Evolutionary conservation across 2,797 vertebrate genomes (phyloP).

Genomic region (Sebastes aleutianus): DNA sequence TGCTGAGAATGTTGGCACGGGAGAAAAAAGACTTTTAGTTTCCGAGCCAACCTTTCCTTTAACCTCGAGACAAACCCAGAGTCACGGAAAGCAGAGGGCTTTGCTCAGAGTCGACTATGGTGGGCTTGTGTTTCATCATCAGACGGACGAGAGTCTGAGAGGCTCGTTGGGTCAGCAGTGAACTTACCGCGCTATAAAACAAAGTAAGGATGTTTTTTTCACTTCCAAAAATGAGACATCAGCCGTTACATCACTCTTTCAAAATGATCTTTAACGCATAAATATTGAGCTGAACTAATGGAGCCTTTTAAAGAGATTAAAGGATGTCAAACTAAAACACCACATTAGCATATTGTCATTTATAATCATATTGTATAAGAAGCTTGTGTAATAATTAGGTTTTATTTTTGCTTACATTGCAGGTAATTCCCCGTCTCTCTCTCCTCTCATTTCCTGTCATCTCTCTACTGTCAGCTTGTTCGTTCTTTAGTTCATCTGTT

Average conservation of each 20-base stretch:
- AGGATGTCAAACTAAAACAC: neutral
- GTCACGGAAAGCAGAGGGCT: slow-evolving; percentile 39
- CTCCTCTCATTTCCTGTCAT: neutral
- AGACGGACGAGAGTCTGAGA: slow-evolving; percentile 15
- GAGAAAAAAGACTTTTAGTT: slow-evolving; percentile 8
- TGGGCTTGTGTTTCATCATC: slow-evolving; percentile 51
- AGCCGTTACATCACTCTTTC: slow-evolving; percentile 20
- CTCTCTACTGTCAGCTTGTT: neutral
- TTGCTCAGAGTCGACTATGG: slow-evolving; percentile 22
- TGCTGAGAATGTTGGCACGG: slow-evolving; percentile 35
- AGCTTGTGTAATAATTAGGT: neutral
- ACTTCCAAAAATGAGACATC: slow-evolving; percentile 3
- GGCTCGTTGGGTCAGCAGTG: slow-evolving; percentile 21
- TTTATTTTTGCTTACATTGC: neutral
- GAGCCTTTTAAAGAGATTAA: neutral
- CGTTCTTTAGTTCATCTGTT: neutral
- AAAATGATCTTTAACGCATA: neutral
- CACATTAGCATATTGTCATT: neutral
- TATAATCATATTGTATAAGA: neutral
- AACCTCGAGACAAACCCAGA: slow-evolving; percentile 30
- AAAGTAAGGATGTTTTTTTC: neutral
- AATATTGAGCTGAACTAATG: neutral
- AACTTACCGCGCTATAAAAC: slow-evolving; percentile 29
- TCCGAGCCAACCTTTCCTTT: slow-evolving; percentile 39
- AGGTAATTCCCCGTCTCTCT: neutral